These are phyloP conservation scores for Hydraecia micacea DNA, from an alignment of 2,888 invertebrate species.

Conservation along the genomic window DNA sequence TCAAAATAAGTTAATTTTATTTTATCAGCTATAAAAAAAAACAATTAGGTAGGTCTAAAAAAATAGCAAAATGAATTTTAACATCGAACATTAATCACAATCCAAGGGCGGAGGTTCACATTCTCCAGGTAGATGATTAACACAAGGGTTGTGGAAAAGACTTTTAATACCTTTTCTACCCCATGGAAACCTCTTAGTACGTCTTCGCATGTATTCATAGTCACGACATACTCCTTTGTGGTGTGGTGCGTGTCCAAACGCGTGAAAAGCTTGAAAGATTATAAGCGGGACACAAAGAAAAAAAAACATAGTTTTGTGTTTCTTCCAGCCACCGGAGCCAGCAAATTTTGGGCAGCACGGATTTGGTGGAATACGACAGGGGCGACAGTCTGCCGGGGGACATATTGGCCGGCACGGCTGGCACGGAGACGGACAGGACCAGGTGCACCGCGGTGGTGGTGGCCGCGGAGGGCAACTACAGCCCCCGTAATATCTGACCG, in stretches of 20 bases:
- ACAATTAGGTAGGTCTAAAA: neutral
- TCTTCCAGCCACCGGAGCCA: conserved; percentile 78
- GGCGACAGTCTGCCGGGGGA: conserved; percentile 75
- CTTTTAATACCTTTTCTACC: conserved; percentile 93
- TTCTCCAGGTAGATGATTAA: conserved; percentile 89
- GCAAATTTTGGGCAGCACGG: conserved; percentile 78
- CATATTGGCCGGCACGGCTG: conserved; percentile 68
- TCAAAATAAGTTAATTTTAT: neutral
- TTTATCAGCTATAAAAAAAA: conserved; percentile 15
- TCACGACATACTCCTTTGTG: conserved; percentile 79
- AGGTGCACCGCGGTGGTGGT: conserved; percentile 69
- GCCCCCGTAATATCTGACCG: conserved; percentile 69
- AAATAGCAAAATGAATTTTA: neutral
- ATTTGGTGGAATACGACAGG: conserved; percentile 74
- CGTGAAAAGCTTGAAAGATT: conserved; percentile 71
- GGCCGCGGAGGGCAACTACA: conserved; percentile 73
- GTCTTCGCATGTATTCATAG: conserved; percentile 94
- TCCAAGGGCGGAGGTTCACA: conserved; percentile 78
- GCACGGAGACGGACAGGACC: conserved; percentile 19
- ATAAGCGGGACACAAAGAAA: conserved; percentile 81
- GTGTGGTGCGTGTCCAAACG: conserved; percentile 66
- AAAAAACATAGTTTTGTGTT: conserved; percentile 76
- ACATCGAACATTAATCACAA: conserved; percentile 74
- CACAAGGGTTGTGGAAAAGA: conserved; percentile 95
- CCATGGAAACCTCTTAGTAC: conserved; percentile 97